Conservation (phyloP, 2,888 invertebrate genomes). For the Meteorus colon region DNA sequence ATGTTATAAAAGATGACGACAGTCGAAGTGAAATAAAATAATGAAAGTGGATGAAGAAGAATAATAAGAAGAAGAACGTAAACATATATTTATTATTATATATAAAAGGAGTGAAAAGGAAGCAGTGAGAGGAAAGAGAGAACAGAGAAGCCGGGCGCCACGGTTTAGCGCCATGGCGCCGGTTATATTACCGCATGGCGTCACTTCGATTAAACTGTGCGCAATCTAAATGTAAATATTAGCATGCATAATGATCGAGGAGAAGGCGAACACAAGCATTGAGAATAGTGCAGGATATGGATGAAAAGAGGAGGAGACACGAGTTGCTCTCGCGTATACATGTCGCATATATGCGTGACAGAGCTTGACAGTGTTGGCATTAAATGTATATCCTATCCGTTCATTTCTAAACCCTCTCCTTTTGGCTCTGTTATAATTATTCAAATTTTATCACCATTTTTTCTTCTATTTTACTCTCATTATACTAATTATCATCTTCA, state of each 20-base stretch:
- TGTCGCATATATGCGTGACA: conserved; percentile 22
- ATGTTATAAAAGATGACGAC: conserved; percentile 8
- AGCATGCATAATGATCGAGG: conserved; percentile 69
- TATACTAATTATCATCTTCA: conserved; percentile 11
- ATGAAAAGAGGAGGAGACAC: conserved; percentile 30
- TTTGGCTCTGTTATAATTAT: not conserved
- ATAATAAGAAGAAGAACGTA: conserved; percentile 25
- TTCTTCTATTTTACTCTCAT: conserved; percentile 41
- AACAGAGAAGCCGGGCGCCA: conserved; percentile 53
- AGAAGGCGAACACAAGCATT: conserved; percentile 46
- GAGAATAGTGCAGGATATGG: conserved; percentile 55
- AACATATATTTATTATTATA: not conserved
- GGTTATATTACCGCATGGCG: conserved; percentile 71
- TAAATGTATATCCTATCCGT: not conserved
- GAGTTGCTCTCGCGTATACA: conserved; percentile 27
- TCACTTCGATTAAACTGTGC: conserved; percentile 70
- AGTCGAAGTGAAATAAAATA: conserved; percentile 9
- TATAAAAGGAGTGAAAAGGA: conserved; percentile 34
- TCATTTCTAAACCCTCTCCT: conserved; percentile 6
- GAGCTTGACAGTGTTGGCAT: conserved; percentile 23
- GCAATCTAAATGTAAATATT: conserved; percentile 72
- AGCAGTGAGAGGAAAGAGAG: conserved; percentile 20
- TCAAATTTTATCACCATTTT: conserved; percentile 36
- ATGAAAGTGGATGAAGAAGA: not conserved
- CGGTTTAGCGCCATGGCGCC: conserved; percentile 70